Base-by-base conservation (phyloP, 2,113 vertebrate genomes). In the Corapipo altera region DNA sequence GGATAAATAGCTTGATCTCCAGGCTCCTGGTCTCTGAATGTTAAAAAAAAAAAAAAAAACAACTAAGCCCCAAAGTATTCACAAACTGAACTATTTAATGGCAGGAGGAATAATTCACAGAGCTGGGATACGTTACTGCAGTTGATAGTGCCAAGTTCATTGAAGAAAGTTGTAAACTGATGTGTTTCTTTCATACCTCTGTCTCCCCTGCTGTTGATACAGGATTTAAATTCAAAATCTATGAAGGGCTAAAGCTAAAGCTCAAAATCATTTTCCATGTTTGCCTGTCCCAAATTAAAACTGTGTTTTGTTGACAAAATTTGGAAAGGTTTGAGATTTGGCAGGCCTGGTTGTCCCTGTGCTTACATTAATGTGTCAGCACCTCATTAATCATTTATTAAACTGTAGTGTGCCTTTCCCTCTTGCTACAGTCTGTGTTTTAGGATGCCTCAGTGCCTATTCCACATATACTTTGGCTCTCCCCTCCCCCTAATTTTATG, bases 241-340 rank as follows among this genome's bases (percentile, higher is more conserved):
- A 33, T 88, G 92, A 96, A 93, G 82, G 83, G 66, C 79, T 94
- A 92, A 93, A 82, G 87, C 88, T 89, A 88, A 95, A 93, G 91
- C 66, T 96, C 70, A 91, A 97, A 97, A 96, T 97, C 90, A 89
- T 97, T 97, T 96, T 91, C 93, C 65, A 0, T 97, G 94, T 97
- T 97, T 97, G 94, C 94, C 95, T 97, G 87, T 96, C 96, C 71
- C 93, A 94, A 97, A 96, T 96, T 98, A 96, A 97, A 97, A 96
- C 95, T 95, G 84, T 94, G 94, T 97, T 98, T 98, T 97, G 96
- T 97, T 97, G 97, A 97, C 97, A 98, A 94, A 96, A 96, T 97
- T 97, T 92, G 94, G 96, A 95, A 94, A 96, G 85, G 84, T 93
- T 97, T 95, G 85, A 96, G 96, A 94, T 95, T 97, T 98, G 97